Conservation (phyloP, 1,140 invertebrate genomes). For the Procambarus clarkii region DNA sequence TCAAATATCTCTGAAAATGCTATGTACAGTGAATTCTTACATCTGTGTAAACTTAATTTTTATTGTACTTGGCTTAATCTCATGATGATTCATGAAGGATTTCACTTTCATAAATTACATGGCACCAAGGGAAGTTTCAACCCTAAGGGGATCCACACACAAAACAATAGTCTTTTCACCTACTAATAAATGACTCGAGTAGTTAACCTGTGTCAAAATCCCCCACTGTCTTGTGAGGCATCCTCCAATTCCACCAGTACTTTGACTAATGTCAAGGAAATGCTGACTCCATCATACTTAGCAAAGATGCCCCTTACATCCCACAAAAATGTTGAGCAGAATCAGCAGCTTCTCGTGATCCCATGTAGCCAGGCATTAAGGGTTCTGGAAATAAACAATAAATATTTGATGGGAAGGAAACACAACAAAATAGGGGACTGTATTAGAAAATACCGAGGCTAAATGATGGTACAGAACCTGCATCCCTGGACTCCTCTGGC, state of each 20-base stretch:
- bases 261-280: neutral
- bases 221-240: neutral
- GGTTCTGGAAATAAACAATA: neutral
- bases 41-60: neutral
- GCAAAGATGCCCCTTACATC: neutral
- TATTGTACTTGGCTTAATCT: conserved; percentile 1
- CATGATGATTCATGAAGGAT: neutral
- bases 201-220: neutral
- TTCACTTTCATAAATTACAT: neutral
- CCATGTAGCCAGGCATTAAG: neutral
- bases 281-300: neutral
- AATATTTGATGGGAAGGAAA: neutral
- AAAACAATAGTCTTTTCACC: neutral
- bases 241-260: neutral
- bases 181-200: neutral
- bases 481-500: too few relatives aligned
- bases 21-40: conserved; percentile 12
- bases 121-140: neutral
- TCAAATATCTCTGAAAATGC: neutral
- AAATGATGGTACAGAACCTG: too few relatives aligned
- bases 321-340: neutral
- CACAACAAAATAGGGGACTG: neutral
- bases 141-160: neutral
- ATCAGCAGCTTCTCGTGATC: conserved; percentile 1
- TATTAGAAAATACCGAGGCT: too few relatives aligned